A percentile compares a stretch with the other conserved stretches of the same genome.
Evolutionary conservation across 2,797 vertebrate genomes (phyloP).

Genomic region (Apogon hyalosoma): DNA sequence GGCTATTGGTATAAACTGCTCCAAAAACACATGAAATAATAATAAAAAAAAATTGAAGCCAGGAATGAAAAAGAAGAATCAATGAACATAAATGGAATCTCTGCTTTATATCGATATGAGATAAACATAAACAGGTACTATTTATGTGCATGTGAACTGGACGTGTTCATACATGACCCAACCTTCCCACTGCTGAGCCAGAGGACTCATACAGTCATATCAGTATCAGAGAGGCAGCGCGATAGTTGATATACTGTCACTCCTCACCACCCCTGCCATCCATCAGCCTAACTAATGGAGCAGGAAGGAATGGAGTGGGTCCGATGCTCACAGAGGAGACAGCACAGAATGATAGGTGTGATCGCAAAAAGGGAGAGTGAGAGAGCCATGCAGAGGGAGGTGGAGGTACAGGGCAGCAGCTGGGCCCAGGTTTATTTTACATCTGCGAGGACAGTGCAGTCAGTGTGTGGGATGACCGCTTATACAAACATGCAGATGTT

Average conservation of each 20-base stretch:
- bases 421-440: conserved; percentile 19
- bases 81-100: too few relatives aligned
- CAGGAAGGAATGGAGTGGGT: conserved; percentile 50
- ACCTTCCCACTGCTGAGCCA: conserved; percentile 39
- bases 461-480: conserved; percentile 27
- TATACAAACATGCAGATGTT: conserved; percentile 1
- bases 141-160: conserved; percentile 12
- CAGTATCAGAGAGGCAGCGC: conserved; percentile 52
- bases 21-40: too few relatives aligned
- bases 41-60: too few relatives aligned
- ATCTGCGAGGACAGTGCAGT: conserved; percentile 11
- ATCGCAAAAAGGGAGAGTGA: conserved; percentile 2
- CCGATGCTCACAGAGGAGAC: conserved; percentile 17
- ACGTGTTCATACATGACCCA: conserved; percentile 42
- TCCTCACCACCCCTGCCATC: conserved; percentile 62
- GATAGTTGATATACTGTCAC: conserved; percentile 64
- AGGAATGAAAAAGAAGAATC: too few relatives aligned
- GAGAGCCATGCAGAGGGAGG: conserved; percentile 16
- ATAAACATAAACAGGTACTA: background rate
- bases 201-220: conserved; percentile 39
- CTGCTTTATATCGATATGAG: too few relatives aligned
- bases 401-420: conserved; percentile 31
- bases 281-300: conserved; percentile 73
- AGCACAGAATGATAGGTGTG: conserved; percentile 6
- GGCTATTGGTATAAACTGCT: too few relatives aligned